Evolutionary conservation across 1,140 invertebrate genomes (phyloP), one percentile per base, ranked within the genome.

Genomic region (Octopus sinensis): DNA sequence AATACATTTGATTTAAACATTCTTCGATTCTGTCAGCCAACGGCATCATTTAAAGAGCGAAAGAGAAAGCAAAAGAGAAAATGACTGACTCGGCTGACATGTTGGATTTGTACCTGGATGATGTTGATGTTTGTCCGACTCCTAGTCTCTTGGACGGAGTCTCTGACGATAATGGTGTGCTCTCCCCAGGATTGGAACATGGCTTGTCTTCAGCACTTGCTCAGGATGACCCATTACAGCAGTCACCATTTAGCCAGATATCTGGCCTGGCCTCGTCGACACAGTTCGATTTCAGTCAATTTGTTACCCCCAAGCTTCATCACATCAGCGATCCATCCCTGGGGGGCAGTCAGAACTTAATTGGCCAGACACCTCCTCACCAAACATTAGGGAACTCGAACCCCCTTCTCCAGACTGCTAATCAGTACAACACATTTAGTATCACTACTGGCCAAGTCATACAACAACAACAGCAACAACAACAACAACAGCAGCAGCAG

Each of bases 401-500:
- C 77, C 52, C 52, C 0, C 43, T 77, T 43, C 76, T 52, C 13
- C 76, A 77, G 52, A 17, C 76, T 23, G 76, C 76, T 13, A 53
- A 53, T 17, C 30, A 51, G 52, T 77, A 23, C 43, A 77, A 7
- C 13, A 53, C n/a, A 43, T 77, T 43, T 77, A 77, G 51, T 51
- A 53, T 77, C 13, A 43, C 76, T 43, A 10, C 76, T 23, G 17
- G n/a, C 30, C 76, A 77, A 43, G 52, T 7, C 7, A 77, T 77
- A 9, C 6, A n/a, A 6, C 6, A 6, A n/a, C 23, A n/a, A 12
- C 6, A n/a, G 51, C 76, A 79, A 62, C 52, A 53, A 71, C 68
- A 5, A 71, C 68, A 71, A 71, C 85, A 88, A 78, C 86, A 90
- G 79, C 87, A 88, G 81, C 84, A 87, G 77, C 85, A 87, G 51